Evolutionary conservation across 2,888 invertebrate species (phyloP).

Genomic region (Mycalesis mineus): DNA sequence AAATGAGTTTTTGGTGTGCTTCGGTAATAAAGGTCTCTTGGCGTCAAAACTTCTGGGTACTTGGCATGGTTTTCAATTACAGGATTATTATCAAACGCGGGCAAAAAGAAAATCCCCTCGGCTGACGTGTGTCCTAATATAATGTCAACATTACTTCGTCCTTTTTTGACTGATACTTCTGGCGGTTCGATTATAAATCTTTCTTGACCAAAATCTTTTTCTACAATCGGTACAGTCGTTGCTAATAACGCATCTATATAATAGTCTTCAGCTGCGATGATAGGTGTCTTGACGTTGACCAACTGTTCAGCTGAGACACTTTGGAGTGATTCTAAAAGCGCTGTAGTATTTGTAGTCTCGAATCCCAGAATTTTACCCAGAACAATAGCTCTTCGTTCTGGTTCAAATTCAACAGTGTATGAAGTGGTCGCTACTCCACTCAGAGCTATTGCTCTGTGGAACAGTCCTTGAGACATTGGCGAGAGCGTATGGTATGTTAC

Average conservation of each 20-base stretch:
- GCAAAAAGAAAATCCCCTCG: conserved; percentile 68
- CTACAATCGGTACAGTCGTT: conserved; percentile 50
- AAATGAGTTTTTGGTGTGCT: conserved; percentile 34
- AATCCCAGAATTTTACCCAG: conserved; percentile 46
- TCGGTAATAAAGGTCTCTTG: conserved; percentile 40
- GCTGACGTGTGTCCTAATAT: conserved; percentile 83
- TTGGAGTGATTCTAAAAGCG: conserved; percentile 47
- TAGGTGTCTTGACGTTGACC: conserved; percentile 34
- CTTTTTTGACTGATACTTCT: conserved; percentile 46
- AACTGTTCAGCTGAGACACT: conserved; percentile 41
- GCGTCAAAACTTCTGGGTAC: conserved; percentile 44
- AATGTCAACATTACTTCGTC: conserved; percentile 77
- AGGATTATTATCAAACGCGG: conserved; percentile 20
- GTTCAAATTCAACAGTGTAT: conserved; percentile 42
- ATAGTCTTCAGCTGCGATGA: conserved; percentile 40
- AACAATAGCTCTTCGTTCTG: conserved; percentile 40
- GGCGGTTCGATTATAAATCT: conserved; percentile 44
- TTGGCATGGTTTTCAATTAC: conserved; percentile 33
- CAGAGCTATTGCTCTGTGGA: conserved; percentile 76
- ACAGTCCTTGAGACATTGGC: conserved; percentile 51
- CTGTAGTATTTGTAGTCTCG: conserved; percentile 41
- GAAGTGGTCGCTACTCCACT: conserved; percentile 78
- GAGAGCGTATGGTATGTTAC: conserved; percentile 46
- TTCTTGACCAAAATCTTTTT: conserved; percentile 48
- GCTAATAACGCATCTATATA: conserved; percentile 37